phyloP scores from a whole-genome alignment of 2,888 invertebrate species.

The Griposia aprilina region DNA sequence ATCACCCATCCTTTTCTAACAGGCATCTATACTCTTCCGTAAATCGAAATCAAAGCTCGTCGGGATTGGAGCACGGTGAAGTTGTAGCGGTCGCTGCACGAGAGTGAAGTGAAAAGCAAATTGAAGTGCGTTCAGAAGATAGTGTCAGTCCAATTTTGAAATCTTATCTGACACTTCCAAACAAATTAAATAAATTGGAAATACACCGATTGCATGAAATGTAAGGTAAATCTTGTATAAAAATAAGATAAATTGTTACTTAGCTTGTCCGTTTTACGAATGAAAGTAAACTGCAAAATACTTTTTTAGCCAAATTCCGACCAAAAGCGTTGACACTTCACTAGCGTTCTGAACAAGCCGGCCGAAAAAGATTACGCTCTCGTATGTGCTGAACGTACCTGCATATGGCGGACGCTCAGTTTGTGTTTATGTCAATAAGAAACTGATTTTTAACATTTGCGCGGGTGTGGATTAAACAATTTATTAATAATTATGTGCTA shows the following conservation, averaged over 20 bases:
- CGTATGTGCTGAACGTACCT: constrained; percentile 86
- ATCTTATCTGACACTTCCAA: constrained; percentile 23
- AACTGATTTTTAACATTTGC: constrained; percentile 89
- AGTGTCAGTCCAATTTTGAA: not conserved
- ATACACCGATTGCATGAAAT: not conserved
- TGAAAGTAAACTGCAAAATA: constrained; percentile 1
- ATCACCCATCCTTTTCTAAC: constrained; percentile 80
- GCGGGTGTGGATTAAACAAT: constrained; percentile 89
- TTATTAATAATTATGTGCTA: constrained; percentile 84
- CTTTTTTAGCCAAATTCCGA: constrained; percentile 4
- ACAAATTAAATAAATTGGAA: constrained; percentile 14
- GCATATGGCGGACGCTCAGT: constrained; percentile 90
- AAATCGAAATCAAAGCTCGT: constrained; percentile 91
- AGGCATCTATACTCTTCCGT: constrained; percentile 87
- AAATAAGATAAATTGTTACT: not conserved
- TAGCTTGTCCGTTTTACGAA: not conserved
- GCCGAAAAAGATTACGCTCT: constrained; percentile 61
- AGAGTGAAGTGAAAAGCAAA: constrained; percentile 80
- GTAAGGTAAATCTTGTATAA: not conserved
- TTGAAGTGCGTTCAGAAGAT: constrained; percentile 79
- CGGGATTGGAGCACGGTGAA: constrained; percentile 86
- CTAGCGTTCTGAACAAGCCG: constrained; percentile 66
- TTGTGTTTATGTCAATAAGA: constrained; percentile 91
- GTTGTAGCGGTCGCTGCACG: constrained; percentile 75
- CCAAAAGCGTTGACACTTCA: constrained; percentile 43